phyloP scores from a whole-genome alignment of 2,113 vertebrate species.

The Ranitomeya variabilis region DNA sequence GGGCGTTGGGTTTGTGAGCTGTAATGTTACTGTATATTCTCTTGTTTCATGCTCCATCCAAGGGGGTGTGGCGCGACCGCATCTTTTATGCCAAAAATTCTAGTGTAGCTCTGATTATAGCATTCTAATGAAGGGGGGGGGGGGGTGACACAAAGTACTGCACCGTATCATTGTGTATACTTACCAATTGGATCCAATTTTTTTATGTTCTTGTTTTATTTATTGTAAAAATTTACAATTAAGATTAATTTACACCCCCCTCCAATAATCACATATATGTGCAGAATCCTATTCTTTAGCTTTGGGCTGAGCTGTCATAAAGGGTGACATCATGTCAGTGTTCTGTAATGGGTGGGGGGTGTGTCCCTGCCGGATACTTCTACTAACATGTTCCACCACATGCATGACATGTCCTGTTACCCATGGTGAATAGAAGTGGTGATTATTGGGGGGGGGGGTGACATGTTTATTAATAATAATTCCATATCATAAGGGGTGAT shows the following conservation, averaged over 20 bases:
- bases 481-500: background rate
- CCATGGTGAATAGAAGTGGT: background rate
- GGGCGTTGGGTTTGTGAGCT: too few species aligned
- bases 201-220: too few species aligned
- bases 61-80: background rate
- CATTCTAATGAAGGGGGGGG: too few species aligned
- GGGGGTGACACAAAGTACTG: too few species aligned
- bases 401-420: background rate
- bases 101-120: background rate
- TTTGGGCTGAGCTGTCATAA: background rate
- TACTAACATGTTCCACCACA: background rate
- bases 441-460: background rate
- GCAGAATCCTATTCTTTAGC: too few species aligned
- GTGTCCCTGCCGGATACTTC: background rate
- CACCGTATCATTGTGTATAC: too few species aligned
- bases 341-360: background rate
- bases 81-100: too few species aligned
- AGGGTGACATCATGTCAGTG: conserved; percentile 4
- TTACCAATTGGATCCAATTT: too few species aligned
- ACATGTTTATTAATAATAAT: background rate
- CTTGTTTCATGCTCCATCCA: background rate
- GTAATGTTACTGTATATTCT: background rate
- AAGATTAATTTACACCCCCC: too few species aligned
- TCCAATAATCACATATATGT: too few species aligned
- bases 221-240: too few species aligned